These are phyloP conservation scores for Carapus acus DNA, from an alignment of 2,797 vertebrate genomes.

Conservation along the genomic window DNA sequence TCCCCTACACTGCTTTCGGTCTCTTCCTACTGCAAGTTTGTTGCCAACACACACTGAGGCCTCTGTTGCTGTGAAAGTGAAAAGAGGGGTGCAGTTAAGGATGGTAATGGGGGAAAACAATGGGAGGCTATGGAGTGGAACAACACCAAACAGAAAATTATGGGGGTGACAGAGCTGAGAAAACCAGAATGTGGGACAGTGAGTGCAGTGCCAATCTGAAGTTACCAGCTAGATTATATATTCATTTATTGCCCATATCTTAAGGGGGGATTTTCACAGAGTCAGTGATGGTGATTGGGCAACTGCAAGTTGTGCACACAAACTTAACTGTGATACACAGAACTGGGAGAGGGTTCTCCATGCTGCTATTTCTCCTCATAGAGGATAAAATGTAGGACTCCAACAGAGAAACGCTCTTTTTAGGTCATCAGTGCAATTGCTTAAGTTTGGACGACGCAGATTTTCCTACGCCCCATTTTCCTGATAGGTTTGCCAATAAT, in stretches of 20 bases:
- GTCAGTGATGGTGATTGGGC: conserved; percentile 34
- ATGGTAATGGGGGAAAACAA: background rate
- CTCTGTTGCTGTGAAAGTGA: conserved; percentile 53
- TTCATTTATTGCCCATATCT: conserved; percentile 25
- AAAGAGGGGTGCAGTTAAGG: conserved; percentile 13
- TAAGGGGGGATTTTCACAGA: conserved; percentile 26
- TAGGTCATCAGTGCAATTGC: too few species aligned
- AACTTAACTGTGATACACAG: too few species aligned
- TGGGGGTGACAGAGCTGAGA: conserved; percentile 20
- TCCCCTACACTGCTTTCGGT: conserved; percentile 13
- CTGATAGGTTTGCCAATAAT: too few species aligned
- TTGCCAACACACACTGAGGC: conserved; percentile 52
- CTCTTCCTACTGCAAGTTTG: conserved; percentile 32
- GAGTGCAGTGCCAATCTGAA: background rate
- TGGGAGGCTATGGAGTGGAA: conserved; percentile 5
- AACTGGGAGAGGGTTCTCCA: too few species aligned
- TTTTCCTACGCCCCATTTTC: too few species aligned
- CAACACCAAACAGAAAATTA: conserved; percentile 29
- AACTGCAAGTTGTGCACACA: too few species aligned
- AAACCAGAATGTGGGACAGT: conserved; percentile 9
- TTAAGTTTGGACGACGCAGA: too few species aligned
- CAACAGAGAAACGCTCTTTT: too few species aligned
- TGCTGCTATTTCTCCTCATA: too few species aligned
- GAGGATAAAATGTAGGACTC: too few species aligned
- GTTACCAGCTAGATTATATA: conserved; percentile 47